Evolutionary conservation across 2,888 invertebrate species (phyloP), one percentile per base, ranked within the genome.

Genomic region (Melolontha melolontha): DNA sequence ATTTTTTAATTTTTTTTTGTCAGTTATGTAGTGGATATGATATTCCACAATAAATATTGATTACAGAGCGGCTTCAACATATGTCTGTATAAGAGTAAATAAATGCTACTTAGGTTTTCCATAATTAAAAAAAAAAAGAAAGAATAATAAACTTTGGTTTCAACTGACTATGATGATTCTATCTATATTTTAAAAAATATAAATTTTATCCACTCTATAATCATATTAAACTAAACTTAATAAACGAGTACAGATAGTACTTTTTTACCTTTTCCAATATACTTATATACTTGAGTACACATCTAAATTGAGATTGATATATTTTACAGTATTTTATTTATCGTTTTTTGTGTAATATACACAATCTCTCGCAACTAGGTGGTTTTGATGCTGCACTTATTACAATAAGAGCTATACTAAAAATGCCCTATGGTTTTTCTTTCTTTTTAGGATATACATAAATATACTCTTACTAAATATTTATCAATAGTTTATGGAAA

Each of bases 201-300:
- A 62, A 62, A 64, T 70, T 63, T 68, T 34, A 50, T 47, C 72
- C 68, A 72, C 74, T 70, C 72, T 70, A 73, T 72, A 73, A 74
- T 64, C 71, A 64, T 64, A 70, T 62, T 55, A 65, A 68, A 64
- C 68, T 68, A 70, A 68, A 69, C 63, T 64, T 49, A 59, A 62
- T 63, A 62, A 63, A 68, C 70, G 70, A 67, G 63, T 63, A 67
- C 54, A 72, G 69, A 68, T 71, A 73, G 72, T 75, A 76, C 76
- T 76, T 75, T 71, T 75, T 74, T 75, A 74, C 75, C 75, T 73
- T 76, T 74, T 65, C 70, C 68, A 72, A 71, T 74, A 74, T 73
- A 74, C 65, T 73, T 76, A 75, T 73, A 76, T 75, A 72, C 67
- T 73, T 72, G 68, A 72, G 73, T 72, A 75, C 70, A 75, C 72